Evolutionary conservation across 64 coral and sea anemone species (phyloP), one percentile per base, ranked within the genome.

Genomic region (Dendronephthya gigantea): DNA sequence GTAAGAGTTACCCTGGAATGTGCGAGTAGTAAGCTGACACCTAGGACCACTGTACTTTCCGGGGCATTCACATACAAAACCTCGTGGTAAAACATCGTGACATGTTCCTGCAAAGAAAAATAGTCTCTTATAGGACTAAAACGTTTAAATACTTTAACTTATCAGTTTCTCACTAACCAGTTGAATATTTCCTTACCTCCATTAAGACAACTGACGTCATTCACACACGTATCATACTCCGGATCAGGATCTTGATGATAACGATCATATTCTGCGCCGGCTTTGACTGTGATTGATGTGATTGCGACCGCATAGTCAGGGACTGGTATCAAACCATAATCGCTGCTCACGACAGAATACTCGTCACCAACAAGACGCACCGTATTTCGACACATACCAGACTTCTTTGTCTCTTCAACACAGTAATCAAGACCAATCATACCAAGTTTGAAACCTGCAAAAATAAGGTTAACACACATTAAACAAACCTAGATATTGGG

Each of bases 391-490:
- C 91, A 93, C 35, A 39, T 84, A 1, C 95, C 95, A 55, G 91
- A 83, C 48, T 88, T 85, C 29, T 84, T 76, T 23, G 48, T 89
- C 70, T 93, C 95, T 31, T 91, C 83, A 11, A 89, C 91, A 50
- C 95, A 98, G 39, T 91, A 84, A 39, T 98, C 95, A 22, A 98
- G 90, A 29, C 95, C 95, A 82, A 98, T 91, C 16, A 68, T 70
- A 16, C 92, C 87, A 33, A 98, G 66, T 33, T 88, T 88, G 10
- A 91, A 85, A 5, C 85, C 95, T 98, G 69, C n/a, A 70, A 4
- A 79, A 79, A 35, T 16, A 37, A 79, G 32, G 36, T 62, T 19
- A 62, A 2, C 2, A n/a, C 50, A 52, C 25, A 4, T 45, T 4
- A 45, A 45, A 45, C 41, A 6, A 45, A 45, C 4, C 41, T 45